A percentile compares a stretch with the other conserved stretches of the same genome.
Evolutionary conservation across 2,113 vertebrate species (phyloP).

Genomic region (Trachemys scripta): DNA sequence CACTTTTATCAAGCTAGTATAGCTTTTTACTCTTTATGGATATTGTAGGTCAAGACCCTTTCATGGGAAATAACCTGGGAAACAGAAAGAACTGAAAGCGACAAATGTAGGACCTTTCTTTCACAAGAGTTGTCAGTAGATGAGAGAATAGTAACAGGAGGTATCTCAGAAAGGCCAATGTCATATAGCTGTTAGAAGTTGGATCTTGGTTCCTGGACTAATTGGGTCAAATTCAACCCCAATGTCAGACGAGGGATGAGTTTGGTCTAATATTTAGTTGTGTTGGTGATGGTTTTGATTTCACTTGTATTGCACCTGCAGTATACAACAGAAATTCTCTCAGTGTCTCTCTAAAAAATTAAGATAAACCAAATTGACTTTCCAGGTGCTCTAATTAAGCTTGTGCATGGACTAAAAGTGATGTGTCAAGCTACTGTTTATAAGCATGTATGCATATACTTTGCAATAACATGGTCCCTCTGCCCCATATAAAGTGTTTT

Average conservation of each 20-base stretch:
- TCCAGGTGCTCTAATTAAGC: background rate
- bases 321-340: background rate
- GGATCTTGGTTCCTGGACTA: background rate
- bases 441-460: background rate
- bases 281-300: fast-evolving
- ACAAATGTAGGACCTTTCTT: background rate
- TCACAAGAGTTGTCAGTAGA: background rate
- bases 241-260: background rate
- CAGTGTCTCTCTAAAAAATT: background rate
- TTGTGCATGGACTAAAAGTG: background rate
- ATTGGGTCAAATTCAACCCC: background rate
- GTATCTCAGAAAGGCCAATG: background rate
- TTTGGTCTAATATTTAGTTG: background rate
- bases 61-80: background rate
- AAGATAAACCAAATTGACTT: background rate
- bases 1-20: background rate
- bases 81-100: background rate
- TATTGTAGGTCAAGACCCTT: background rate
- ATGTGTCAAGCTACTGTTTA: background rate
- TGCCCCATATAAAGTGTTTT: background rate
- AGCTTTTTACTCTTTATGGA: background rate
- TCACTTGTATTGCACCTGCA: fast-evolving
- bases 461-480: background rate
- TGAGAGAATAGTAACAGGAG: background rate
- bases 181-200: background rate